Base-by-base conservation (phyloP, 1,140 invertebrate species). In the Neodiprion pinetum region DNA sequence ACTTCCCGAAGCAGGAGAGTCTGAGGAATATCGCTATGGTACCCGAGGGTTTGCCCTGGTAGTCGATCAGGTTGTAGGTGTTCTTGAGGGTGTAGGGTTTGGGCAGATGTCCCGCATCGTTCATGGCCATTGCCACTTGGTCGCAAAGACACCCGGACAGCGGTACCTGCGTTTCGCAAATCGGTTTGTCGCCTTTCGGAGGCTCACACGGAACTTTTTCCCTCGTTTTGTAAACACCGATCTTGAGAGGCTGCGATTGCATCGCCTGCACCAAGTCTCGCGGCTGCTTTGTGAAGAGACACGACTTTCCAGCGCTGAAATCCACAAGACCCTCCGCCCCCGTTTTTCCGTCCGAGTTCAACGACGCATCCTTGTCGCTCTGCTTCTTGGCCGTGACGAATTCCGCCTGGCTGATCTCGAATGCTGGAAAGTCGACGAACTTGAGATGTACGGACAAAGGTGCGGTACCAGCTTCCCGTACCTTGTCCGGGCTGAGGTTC, bases 1-100 rank as follows among this genome's bases (percentile, higher is more conserved):
- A 76, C 9, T 81, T 83, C 7, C 84, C 84, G 61, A 80, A 81
- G 74, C 79, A 82, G 1, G 83, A 82, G 8, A 86, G 47, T 40
- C 79, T 73, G 4, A 85, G 11, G 14, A 77, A 76, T 12, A 83
- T 72, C 9, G 72, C 76, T 7, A 85, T 79, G 0, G 50, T 79
- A 21, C 82, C 85, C 47, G 74, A 76, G 0, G 70, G 61, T 3
- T 77, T 71, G 0, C 74, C 73, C 11, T 70, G 10, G 4, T 70
- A 12, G 47, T 82, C 78, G 40, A 66, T 67, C 14, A 86, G 68
- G 23, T 79, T 77, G 50, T 82, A 86, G 4, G 73, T 77, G 9
- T 80, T 77, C 17, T 70, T 80, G 9, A 81, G 17, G 9, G 47
- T 71, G 49, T 73, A 79, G 1, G 78, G 73, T 9, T 79, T 69